A percentile compares a stretch with the other conserved stretches of the same genome.
Conservation (phyloP, 2,888 invertebrate genomes). For the Trissoscelio sp. region DNA sequence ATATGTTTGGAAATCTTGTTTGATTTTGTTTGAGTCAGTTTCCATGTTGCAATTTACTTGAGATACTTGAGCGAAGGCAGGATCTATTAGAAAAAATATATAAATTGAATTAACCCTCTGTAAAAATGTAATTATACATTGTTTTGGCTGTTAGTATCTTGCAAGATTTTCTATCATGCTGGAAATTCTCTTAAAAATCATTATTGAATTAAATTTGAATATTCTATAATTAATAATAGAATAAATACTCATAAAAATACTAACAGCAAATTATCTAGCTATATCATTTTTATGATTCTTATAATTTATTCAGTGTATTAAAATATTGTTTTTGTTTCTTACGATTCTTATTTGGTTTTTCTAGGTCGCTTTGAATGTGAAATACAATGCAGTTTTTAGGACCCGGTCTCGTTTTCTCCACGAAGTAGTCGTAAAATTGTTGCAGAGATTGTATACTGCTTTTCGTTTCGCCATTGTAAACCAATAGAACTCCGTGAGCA, state of each 20-base stretch:
- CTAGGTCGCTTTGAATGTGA: slow-evolving; percentile 80
- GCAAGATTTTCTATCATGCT: too few species aligned
- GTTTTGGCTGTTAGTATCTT: too few species aligned
- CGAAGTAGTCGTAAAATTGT: slow-evolving; percentile 88
- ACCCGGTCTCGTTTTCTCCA: slow-evolving; percentile 87
- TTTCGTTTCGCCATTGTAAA: slow-evolving; percentile 86
- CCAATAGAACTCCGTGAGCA: slow-evolving; percentile 88
- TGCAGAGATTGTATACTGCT: slow-evolving; percentile 86
- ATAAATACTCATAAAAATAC: too few species aligned
- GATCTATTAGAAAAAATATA: slow-evolving; percentile 83
- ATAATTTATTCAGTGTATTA: too few species aligned
- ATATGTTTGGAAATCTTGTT: slow-evolving; percentile 85
- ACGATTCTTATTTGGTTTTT: slow-evolving; percentile 48
- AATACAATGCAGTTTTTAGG: slow-evolving; percentile 88
- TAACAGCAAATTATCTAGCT: too few species aligned
- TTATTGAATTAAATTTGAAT: too few species aligned
- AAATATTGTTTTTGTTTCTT: slow-evolving; percentile 9
- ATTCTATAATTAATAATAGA: too few species aligned
- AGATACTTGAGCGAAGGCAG: slow-evolving; percentile 86
- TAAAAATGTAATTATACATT: too few species aligned
- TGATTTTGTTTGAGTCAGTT: slow-evolving; percentile 85
- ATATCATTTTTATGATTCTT: too few species aligned
- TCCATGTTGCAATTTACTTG: slow-evolving; percentile 86
- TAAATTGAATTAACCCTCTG: slow-evolving; percentile 9
- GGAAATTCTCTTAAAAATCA: too few species aligned